Evolutionary conservation across 2,797 vertebrate species (phyloP), one percentile per base, ranked within the genome.

Genomic region (Bovichtus diacanthus): DNA sequence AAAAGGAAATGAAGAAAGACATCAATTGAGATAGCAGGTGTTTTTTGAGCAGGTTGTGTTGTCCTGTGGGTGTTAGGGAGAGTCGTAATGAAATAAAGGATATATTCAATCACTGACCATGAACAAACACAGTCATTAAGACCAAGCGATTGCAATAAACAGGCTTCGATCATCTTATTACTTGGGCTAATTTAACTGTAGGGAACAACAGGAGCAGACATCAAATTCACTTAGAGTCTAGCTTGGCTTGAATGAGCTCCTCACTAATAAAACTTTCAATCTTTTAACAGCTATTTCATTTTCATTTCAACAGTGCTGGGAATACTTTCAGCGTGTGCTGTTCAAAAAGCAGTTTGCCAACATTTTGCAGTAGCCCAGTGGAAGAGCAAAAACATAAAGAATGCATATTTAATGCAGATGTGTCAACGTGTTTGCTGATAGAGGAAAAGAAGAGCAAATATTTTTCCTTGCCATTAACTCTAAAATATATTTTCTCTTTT

Each of bases 101-200:
- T 65, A 38, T 41, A 82, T 87, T 87, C 79, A 91, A 90, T 92
- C 74, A 79, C 83, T 77, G 88, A 72, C 81, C 81, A 77, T 34
- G 65, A 88, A 84, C 81, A 88, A 90, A 89, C 85, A 88, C 76
- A 84, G 78, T 90, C 90, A 83, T 91, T 91, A 88, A 80, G 86
- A 70, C 70, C 78, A 81, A 86, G 70, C 71, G 76, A 85, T 78
- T 73, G 82, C 81, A 85, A 83, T 84, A 83, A 88, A 82, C 62
- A 74, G 51, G 53, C 82, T 81, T 82, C 9, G 43, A 90, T 89
- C 75, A 85, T 88, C 68, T 56, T 85, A 81, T 83, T 88, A 83
- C 65, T 78, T 58, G 63, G 23, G 58, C 76, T 78, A 84, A 90
- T 85, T 82, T 65, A 78, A 86, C 85, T 64, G 56, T 73, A 83